Evolutionary conservation across 2,888 invertebrate genomes (phyloP), one percentile per base, ranked within the genome.

Genomic region (Meta bourneti): DNA sequence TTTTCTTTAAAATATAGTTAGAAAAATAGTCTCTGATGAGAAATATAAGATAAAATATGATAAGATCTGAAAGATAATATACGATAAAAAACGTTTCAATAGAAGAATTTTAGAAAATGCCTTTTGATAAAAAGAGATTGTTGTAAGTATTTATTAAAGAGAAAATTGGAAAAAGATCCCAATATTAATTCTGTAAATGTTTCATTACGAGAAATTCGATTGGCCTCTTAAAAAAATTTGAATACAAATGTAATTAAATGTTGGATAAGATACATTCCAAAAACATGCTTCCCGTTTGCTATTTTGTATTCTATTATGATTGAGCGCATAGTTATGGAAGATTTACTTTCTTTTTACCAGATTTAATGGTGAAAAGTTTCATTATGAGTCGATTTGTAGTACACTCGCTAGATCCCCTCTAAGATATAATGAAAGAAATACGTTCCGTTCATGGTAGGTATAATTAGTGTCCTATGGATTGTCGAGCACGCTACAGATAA

Each of bases 1-100:
- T 81, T 88, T 80, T 74, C 19, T 11, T 81, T 19, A 81, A 84
- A 69, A 88, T 74, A 51, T 52, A 81, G 69, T 72, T 88, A 88
- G 9, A 88, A 88, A 88, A 88, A 88, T 88, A 88, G 75, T 80
- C 75, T 88, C 81, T 88, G 61, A 87, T 51, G 20, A 54, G 51
- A 54, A 74, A 54, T 34, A 34, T 34, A 34, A 34, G 34, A 34
- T 34, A 34, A 34, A 34, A 34, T 34, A 34, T 34, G 34, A 34
- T 34, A 34, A 34, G 34, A 34, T 34, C 79, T 80, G 71, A 80
- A 87, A 87, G 72, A 54, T 52, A n/a, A 83, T 34, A 78, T 70
- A 16, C 74, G 20, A 75, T 74, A 75, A 84, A 69, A n/a, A 34
- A 84, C 74, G 74, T 75, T 84, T 74, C 54, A 75, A 9, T 75